Percentiles rank a stretch among this genome's conserved stretches.
phyloP scores from a whole-genome alignment of 1,140 invertebrate species.

The Cardiocondyla obscurior region DNA sequence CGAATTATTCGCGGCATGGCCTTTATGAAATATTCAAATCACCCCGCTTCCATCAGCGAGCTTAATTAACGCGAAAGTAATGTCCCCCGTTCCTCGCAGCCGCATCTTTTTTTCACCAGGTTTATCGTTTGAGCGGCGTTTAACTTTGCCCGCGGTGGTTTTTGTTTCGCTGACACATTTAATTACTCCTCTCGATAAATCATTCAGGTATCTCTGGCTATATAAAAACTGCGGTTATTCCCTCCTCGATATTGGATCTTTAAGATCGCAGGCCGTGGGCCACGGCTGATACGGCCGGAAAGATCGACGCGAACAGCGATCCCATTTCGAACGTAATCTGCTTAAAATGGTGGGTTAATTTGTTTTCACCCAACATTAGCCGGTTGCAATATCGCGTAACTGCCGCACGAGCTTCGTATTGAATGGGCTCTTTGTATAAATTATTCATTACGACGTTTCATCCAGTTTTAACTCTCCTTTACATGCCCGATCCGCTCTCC shows the following conservation, averaged over 20 bases:
- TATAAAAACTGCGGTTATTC: neutral
- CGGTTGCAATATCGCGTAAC: slow-evolving; percentile 34
- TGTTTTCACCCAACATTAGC: slow-evolving; percentile 4
- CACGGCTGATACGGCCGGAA: no score
- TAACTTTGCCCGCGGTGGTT: neutral
- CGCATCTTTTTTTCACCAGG: slow-evolving; percentile 17
- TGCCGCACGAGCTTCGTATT: slow-evolving; percentile 29
- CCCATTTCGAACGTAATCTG: slow-evolving; percentile 8
- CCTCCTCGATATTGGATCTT: neutral
- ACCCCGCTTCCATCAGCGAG: slow-evolving; percentile 42
- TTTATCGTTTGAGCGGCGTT: slow-evolving; percentile 42
- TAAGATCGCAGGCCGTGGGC: neutral
- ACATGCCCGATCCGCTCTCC: slow-evolving; percentile 7
- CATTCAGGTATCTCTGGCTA: neutral
- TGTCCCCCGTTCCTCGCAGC: slow-evolving; percentile 27
- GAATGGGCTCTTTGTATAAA: slow-evolving; percentile 37
- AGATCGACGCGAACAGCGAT: no score
- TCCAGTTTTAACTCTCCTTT: slow-evolving; percentile 58
- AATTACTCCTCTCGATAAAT: neutral
- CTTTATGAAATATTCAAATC: slow-evolving; percentile 77
- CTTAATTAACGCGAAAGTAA: slow-evolving; percentile 76
- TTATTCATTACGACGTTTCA: slow-evolving; percentile 51
- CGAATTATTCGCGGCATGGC: slow-evolving; percentile 25
- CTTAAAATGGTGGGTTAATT: slow-evolving; percentile 12
- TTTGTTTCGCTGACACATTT: slow-evolving; percentile 35